Evolutionary conservation across 2,888 invertebrate genomes (phyloP), one percentile per base, ranked within the genome.

Genomic region (Hemithea aestivaria): DNA sequence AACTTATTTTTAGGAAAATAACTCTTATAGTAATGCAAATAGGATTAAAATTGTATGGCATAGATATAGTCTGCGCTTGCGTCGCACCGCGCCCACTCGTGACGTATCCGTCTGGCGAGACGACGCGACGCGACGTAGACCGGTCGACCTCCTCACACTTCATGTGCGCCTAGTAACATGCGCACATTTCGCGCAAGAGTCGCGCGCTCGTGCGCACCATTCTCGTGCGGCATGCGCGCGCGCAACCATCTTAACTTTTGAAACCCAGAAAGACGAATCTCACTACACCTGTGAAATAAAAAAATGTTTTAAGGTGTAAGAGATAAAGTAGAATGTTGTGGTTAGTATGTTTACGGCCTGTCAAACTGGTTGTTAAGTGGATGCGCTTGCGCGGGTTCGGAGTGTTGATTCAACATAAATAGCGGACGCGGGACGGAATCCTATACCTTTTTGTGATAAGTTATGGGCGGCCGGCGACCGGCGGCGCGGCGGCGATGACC

Each of bases 131-230:
- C 10, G 47, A 37, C 35, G 30, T 24, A 22, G 26, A 24, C 31
- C 35, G 28, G 26, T 21, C 7, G 10, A 48, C 30, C 44, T 57
- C 60, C 56, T 48, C 39, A 21, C 20, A 32, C 10, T 36, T 59
- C 55, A 69, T 79, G 68, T 24, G 48, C 54, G 58, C 82, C 81
- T 82, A 58, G 81, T 82, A 78, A 60, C 61, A 74, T 75, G 87
- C 84, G 87, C 87, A 85, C 84, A 73, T 75, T 83, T 84, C 83
- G 85, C 85, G 85, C 87, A 87, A 82, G 77, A 75, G 72, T 42
- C 68, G 71, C 72, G 72, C 72, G 66, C 66, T 70, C 70, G 72
- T 73, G 83, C 83, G 82, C 82, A 78, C 60, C 61, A 46, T 56
- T 57, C 55, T 63, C 70, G 69, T 61, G 73, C 68, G 56, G 60